phyloP scores from a whole-genome alignment of 2,888 invertebrate genomes.

The Anaspis maculata region DNA sequence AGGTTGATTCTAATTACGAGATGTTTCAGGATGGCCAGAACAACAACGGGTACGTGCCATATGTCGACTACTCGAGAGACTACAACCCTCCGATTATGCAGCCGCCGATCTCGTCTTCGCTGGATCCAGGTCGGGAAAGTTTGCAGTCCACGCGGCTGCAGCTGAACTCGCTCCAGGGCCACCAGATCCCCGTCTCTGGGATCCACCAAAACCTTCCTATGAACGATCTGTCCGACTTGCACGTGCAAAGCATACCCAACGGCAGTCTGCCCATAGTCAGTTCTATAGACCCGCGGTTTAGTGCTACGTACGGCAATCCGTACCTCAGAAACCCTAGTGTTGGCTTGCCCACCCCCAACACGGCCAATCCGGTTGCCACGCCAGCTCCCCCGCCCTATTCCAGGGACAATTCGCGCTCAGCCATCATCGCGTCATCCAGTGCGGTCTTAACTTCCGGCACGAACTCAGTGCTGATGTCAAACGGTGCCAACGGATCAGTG shows the following conservation, averaged over 20 bases:
- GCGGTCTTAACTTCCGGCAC: slow-evolving; percentile 37
- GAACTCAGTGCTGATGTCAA: slow-evolving; percentile 41
- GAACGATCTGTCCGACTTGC: slow-evolving; percentile 37
- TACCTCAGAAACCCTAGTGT: slow-evolving; percentile 59
- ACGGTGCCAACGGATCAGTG: slow-evolving; percentile 41
- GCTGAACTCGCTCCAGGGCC: slow-evolving; percentile 38
- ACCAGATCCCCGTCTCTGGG: slow-evolving; percentile 32
- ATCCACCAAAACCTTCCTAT: slow-evolving; percentile 32
- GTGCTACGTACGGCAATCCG: slow-evolving; percentile 84
- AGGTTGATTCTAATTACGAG: not conserved
- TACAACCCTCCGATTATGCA: slow-evolving; percentile 74
- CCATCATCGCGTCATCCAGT: slow-evolving; percentile 31
- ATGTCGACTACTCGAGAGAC: slow-evolving; percentile 81
- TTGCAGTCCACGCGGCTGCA: slow-evolving; percentile 42
- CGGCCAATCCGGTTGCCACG: slow-evolving; percentile 66
- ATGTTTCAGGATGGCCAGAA: slow-evolving; percentile 64
- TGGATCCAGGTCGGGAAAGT: slow-evolving; percentile 37
- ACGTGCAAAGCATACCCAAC: slow-evolving; percentile 35
- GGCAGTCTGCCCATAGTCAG: slow-evolving; percentile 31
- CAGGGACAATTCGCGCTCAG: slow-evolving; percentile 35
- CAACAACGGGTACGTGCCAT: slow-evolving; percentile 79
- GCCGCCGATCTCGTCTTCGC: slow-evolving; percentile 49
- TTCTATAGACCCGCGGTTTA: slow-evolving; percentile 73
- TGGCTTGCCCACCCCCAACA: slow-evolving; percentile 55
- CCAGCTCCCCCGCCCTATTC: slow-evolving; percentile 72